Base-by-base conservation (phyloP, 2,797 vertebrate species). In the Discoglossus pictus region DNA sequence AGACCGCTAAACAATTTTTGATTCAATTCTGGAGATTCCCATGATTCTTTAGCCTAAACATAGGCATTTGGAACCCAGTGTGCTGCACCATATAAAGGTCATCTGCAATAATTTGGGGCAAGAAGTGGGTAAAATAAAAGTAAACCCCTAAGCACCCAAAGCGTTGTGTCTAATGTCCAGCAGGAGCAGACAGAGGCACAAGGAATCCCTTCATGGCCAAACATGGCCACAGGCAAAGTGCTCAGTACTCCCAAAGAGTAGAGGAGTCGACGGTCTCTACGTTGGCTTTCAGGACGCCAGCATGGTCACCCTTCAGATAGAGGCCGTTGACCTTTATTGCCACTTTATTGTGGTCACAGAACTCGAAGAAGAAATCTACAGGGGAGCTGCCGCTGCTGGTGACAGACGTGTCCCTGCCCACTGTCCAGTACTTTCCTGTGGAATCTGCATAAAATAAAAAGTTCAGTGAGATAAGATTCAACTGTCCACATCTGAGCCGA, bases 391-490 rank as follows among this genome's bases (percentile, higher is more conserved):
- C 97, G 91, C 95, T 98, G 92, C 96, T 98, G 83, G 95, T 90
- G 73, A 98, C 92, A 0, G 92, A 89, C 0, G 91, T 89, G 81
- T 98, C 97, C 0, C 75, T 94, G 1, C 94, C 96, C 50, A 96
- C 91, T 84, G 88, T 97, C 97, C 97, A 98, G 90, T 97, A 98
- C 75, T 98, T 98, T 51, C 96, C 95, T 0, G 96, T 99, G n/a
- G 93, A 90, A 81, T 98, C 97, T 98, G 77, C 9, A 2, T 56
- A 53, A 2, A 46, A 52, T 23, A 50, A 15, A 16, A 43, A 23
- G 27, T 39, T 7, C 2, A 39, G 3, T 8, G 12, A 39, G 36
- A 8, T 12, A 20, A 48, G n/a, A n/a, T n/a, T n/a, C n/a, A n/a
- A n/a, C n/a, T n/a, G n/a, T n/a, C n/a, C n/a, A n/a, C n/a, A n/a